Evolutionary conservation across 2,113 vertebrate species (phyloP).

Genomic region (Gadus macrocephalus): DNA sequence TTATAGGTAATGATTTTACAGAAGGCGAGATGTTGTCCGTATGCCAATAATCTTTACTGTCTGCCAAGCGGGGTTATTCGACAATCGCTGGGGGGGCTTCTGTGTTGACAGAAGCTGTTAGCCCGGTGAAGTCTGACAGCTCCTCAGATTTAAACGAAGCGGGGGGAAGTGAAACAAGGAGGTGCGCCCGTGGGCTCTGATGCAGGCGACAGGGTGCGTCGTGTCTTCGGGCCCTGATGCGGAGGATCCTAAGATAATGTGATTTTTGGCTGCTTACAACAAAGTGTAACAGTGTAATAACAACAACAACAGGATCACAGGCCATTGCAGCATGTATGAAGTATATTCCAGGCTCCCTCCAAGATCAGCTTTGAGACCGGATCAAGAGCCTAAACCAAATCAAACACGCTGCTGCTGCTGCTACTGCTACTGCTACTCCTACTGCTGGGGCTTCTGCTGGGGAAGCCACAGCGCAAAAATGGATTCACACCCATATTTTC

Average conservation of each 20-base stretch:
- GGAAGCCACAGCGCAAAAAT: too few relatives aligned
- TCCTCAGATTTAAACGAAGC: conserved; percentile 57
- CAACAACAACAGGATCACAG: background rate
- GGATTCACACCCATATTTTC: too few relatives aligned
- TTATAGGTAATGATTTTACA: conserved; percentile 78
- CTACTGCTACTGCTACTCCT: too few relatives aligned
- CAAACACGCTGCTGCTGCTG: too few relatives aligned
- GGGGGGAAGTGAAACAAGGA: conserved; percentile 27
- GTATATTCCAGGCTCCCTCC: too few relatives aligned
- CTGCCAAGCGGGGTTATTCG: conserved; percentile 52
- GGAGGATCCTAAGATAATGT: background rate
- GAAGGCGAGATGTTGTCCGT: conserved; percentile 66
- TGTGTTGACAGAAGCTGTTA: conserved; percentile 58
- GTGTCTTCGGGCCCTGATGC: background rate
- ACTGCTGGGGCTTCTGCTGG: too few relatives aligned
- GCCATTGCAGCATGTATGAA: too few relatives aligned
- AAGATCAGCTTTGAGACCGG: too few relatives aligned
- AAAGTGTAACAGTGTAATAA: background rate
- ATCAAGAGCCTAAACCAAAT: too few relatives aligned
- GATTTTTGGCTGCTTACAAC: too few relatives aligned
- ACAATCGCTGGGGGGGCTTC: conserved; percentile 46
- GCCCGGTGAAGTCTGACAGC: conserved; percentile 48
- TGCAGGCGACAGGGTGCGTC: background rate
- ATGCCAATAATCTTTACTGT: conserved; percentile 76
- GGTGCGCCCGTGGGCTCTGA: conserved; percentile 23